Conservation (phyloP, 1,140 invertebrate species). For the Listronotus bonariensis region DNA sequence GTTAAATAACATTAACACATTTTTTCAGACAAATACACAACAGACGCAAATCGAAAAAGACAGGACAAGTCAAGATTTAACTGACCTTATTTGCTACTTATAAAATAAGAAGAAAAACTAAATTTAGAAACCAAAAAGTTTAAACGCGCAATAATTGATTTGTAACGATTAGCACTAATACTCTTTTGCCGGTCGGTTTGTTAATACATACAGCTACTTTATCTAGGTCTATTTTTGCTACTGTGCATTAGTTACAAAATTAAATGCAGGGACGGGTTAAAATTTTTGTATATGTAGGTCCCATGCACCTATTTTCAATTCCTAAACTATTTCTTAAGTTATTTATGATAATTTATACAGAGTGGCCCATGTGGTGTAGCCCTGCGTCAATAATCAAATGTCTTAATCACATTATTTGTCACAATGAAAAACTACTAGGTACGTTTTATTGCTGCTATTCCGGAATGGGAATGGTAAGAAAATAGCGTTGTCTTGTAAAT, state of each 20-base stretch:
- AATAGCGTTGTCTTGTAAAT: too few species aligned
- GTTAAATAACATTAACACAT: too few species aligned
- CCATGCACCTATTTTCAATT: too few species aligned
- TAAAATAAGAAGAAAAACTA: constrained; percentile 14
- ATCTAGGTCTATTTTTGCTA: constrained; percentile 39
- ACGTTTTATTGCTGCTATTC: too few species aligned
- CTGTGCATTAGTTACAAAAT: constrained; percentile 15
- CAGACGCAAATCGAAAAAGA: background rate
- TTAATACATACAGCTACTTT: constrained; percentile 40
- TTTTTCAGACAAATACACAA: background rate
- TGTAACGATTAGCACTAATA: constrained; percentile 25
- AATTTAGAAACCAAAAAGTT: constrained; percentile 10
- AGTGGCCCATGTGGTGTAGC: too few species aligned
- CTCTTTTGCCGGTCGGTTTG: constrained; percentile 22
- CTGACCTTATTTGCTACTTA: constrained; percentile 8
- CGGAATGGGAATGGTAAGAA: too few species aligned
- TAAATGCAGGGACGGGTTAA: background rate
- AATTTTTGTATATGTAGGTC: too few species aligned
- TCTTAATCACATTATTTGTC: too few species aligned
- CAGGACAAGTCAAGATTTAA: constrained; percentile 3
- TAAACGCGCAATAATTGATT: constrained; percentile 19
- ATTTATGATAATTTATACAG: too few species aligned
- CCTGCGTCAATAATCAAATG: too few species aligned
- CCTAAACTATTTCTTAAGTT: too few species aligned
- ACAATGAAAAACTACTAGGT: too few species aligned